Evolutionary conservation across 2,113 vertebrate species (phyloP).

Genomic region (Thymallus thymallus): DNA sequence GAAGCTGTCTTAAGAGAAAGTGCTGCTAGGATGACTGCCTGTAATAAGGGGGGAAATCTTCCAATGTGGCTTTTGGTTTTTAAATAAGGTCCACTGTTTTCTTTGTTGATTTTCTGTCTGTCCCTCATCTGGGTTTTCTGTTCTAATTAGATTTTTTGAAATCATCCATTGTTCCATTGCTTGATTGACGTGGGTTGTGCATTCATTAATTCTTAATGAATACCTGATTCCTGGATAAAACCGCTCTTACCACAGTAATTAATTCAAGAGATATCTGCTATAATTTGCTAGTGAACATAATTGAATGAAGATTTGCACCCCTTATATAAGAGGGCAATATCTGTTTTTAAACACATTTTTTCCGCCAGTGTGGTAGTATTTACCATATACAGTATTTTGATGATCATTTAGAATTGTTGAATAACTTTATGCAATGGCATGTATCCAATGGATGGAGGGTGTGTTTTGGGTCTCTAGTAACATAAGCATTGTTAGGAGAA

Average conservation of each 20-base stretch:
- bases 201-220: constrained; percentile 29
- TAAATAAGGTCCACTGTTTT: constrained; percentile 25
- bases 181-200: constrained; percentile 35
- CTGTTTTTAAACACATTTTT: neutral
- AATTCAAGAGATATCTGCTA: constrained; percentile 15
- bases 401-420: no score
- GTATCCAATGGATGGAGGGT: no score
- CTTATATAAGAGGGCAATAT: neutral
- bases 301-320: neutral
- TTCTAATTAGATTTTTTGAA: constrained; percentile 50
- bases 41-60: no score
- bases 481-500: no score
- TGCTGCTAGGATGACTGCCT: neutral
- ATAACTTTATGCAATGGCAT: no score
- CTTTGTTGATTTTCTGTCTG: constrained; percentile 37
- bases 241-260: constrained; percentile 26
- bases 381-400: no score
- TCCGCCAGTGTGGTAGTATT: no score
- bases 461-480: no score
- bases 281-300: constrained; percentile 1
- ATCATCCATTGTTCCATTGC: constrained; percentile 36
- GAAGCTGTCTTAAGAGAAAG: neutral
- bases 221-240: constrained; percentile 36
- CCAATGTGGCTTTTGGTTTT: constrained; percentile 11
- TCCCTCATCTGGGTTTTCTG: constrained; percentile 12